phyloP scores from a whole-genome alignment of 2,888 invertebrate genomes.

The Hipparchia semele region DNA sequence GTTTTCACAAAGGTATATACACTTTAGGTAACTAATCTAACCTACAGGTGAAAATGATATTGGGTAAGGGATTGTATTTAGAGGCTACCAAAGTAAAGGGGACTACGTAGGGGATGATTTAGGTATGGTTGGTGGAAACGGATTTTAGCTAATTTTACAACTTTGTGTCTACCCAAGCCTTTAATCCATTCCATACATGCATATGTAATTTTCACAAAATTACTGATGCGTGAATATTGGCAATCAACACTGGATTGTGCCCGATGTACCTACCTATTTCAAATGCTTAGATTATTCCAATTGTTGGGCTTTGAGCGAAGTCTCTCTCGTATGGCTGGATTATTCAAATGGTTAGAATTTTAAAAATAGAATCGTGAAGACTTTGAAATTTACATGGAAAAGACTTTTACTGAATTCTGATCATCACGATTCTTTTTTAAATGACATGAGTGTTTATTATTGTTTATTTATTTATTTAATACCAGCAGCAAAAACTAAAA shows the following conservation, averaged over 20 bases:
- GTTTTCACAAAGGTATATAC: too few species aligned
- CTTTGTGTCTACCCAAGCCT: not conserved
- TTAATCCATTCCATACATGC: not conserved
- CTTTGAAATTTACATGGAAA: not conserved
- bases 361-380: not conserved
- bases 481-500: too few species aligned
- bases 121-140: too few species aligned
- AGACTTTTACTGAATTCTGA: not conserved
- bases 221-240: conserved; percentile 8
- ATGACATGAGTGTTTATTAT: not conserved
- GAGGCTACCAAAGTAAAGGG: too few species aligned
- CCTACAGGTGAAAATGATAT: too few species aligned
- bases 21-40: too few species aligned
- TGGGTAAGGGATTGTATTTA: too few species aligned
- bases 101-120: too few species aligned
- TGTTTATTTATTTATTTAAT: too few species aligned
- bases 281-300: conserved; percentile 6
- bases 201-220: conserved; percentile 1
- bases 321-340: not conserved
- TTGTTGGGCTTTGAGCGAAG: not conserved
- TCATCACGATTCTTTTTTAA: not conserved
- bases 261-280: not conserved
- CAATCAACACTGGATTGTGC: conserved; percentile 7
- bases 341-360: conserved; percentile 1
- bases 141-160: too few species aligned